Conservation (phyloP, 2,888 invertebrate species). For the Glyphotaelius pellucidus region DNA sequence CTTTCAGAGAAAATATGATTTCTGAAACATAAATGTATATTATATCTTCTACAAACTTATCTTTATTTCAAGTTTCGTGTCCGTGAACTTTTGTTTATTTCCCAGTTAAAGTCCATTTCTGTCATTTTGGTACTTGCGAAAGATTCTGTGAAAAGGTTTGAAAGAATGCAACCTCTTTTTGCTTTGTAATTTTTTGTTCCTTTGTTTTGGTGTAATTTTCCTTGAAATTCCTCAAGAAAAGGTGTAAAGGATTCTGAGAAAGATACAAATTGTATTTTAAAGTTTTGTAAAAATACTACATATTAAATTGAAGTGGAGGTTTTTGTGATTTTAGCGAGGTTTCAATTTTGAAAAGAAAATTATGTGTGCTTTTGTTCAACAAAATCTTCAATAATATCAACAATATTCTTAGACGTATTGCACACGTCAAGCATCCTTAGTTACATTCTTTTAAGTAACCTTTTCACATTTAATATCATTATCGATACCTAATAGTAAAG, state of each 20-base stretch:
- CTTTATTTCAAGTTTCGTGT: not conserved
- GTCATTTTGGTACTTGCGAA: not conserved
- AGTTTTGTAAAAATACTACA: too few species aligned
- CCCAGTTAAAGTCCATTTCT: not conserved
- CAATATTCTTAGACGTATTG: not conserved
- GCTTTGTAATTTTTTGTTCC: not conserved
- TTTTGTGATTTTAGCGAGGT: not conserved
- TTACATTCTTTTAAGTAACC: not conserved
- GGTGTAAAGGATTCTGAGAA: not conserved
- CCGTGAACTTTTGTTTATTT: not conserved
- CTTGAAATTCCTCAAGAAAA: not conserved
- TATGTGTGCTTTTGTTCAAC: too few species aligned
- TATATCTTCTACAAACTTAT: too few species aligned
- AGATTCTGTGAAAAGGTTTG: not conserved
- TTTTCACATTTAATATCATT: not conserved
- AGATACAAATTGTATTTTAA: not conserved
- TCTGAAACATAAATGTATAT: too few species aligned
- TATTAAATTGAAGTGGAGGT: too few species aligned
- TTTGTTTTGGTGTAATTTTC: not conserved
- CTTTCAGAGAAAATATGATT: too few species aligned
- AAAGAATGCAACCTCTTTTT: not conserved
- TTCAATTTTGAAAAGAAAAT: not conserved
- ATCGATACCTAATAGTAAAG: not conserved
- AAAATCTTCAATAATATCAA: too few species aligned
- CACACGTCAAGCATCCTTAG: not conserved